A percentile compares a stretch with the other conserved stretches of the same genome.
phyloP scores from a whole-genome alignment of 2,113 vertebrate genomes.

The Dasyornis broadbenti region DNA sequence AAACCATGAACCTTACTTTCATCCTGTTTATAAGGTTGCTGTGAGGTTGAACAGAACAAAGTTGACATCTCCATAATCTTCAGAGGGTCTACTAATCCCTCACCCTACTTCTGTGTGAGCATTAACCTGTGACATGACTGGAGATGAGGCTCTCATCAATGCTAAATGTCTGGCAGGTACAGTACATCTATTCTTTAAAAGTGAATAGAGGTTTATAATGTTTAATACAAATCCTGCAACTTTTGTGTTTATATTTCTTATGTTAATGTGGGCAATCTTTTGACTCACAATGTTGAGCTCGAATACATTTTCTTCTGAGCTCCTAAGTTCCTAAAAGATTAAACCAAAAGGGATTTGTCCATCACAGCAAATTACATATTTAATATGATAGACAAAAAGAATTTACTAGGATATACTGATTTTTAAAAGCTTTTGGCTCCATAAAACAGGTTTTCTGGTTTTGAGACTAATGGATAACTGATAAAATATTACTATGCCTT shows the following conservation, averaged over 20 bases:
- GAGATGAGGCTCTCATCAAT: not conserved
- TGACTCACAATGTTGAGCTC: slow-evolving; percentile 1
- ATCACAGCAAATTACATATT: slow-evolving; percentile 57
- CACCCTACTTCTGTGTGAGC: not conserved
- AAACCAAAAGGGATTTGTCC: slow-evolving; percentile 37
- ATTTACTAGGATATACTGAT: slow-evolving; percentile 33
- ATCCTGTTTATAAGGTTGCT: not conserved
- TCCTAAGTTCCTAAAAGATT: slow-evolving; percentile 36
- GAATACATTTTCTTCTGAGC: slow-evolving; percentile 37
- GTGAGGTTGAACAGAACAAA: not conserved
- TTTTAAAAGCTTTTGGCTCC: slow-evolving; percentile 32
- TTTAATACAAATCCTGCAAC: slow-evolving; percentile 22
- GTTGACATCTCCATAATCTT: slow-evolving; percentile 21
- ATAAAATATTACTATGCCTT: slow-evolving; percentile 1
- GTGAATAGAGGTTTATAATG: not conserved
- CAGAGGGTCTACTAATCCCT: not conserved
- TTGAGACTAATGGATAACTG: slow-evolving; percentile 1
- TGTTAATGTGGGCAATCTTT: slow-evolving; percentile 45
- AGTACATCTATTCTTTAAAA: slow-evolving; percentile 8
- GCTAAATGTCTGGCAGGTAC: not conserved
- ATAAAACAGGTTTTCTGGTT: slow-evolving; percentile 9
- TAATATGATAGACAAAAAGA: slow-evolving; percentile 45
- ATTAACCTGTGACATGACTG: not conserved
- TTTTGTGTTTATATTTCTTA: slow-evolving; percentile 45
- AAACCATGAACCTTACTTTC: slow-evolving; percentile 21